Evolutionary conservation across 2,888 invertebrate genomes (phyloP).

Genomic region (Xanthia icteritia): DNA sequence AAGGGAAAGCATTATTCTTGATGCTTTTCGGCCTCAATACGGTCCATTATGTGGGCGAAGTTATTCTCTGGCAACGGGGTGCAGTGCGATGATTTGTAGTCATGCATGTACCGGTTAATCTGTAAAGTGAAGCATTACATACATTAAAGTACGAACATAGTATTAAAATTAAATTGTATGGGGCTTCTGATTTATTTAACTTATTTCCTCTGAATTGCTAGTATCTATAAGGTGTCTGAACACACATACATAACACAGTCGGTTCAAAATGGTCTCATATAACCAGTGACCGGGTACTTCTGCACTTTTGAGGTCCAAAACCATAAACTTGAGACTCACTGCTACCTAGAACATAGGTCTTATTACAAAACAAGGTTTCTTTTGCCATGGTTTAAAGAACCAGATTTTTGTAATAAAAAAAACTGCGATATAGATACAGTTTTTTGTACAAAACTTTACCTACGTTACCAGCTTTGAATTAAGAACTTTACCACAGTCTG

Average conservation of each 20-base stretch:
- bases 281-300: not conserved
- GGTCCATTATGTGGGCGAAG: slow-evolving; percentile 72
- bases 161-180: not conserved
- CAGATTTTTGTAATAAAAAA: not conserved
- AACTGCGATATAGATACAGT: not conserved
- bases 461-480: not conserved
- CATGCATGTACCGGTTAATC: slow-evolving; percentile 95
- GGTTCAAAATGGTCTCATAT: not conserved
- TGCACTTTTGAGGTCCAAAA: not conserved
- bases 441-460: not conserved
- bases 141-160: not conserved
- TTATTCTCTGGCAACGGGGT: slow-evolving; percentile 93
- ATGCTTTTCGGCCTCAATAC: slow-evolving; percentile 6
- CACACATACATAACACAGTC: too few species aligned
- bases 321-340: not conserved
- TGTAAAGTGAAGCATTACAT: slow-evolving; percentile 81
- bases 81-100: slow-evolving; percentile 96
- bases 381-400: not conserved
- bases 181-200: not conserved
- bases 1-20: slow-evolving; percentile 12
- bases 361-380: not conserved
- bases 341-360: not conserved
- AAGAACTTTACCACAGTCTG: not conserved
- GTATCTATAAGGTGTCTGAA: not conserved
- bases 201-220: not conserved